phyloP scores from a whole-genome alignment of 2,113 vertebrate species.

The Phrynosoma platyrhinos region DNA sequence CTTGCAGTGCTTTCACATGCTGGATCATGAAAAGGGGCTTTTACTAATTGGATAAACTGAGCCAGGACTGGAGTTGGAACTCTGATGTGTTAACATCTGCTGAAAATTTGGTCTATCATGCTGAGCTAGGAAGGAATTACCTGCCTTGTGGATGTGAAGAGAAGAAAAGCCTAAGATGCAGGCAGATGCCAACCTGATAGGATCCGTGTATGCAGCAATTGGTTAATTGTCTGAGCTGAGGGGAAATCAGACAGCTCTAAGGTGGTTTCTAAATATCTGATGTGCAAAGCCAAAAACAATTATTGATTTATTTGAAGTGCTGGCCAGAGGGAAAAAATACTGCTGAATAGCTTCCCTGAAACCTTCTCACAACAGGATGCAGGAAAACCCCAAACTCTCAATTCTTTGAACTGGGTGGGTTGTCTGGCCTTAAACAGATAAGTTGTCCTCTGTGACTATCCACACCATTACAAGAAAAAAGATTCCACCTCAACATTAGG shows the following conservation, averaged over 20 bases:
- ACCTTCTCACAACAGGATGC: neutral
- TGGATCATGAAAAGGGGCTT: neutral
- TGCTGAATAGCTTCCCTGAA: neutral
- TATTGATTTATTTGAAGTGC: conserved; percentile 5
- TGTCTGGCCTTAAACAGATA: neutral
- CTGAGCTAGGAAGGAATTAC: neutral
- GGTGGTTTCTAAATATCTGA: neutral
- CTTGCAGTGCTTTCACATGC: neutral
- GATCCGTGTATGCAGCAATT: neutral
- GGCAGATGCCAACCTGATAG: neutral
- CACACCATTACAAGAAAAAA: neutral
- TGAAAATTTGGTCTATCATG: conserved; percentile 1
- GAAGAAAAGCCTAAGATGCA: neutral
- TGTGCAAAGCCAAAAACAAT: conserved; percentile 2
- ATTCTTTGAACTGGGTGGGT: neutral
- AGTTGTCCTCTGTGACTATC: neutral
- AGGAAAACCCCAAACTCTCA: neutral
- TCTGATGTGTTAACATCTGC: conserved; percentile 25
- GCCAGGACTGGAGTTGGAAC: neutral
- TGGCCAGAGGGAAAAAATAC: neutral
- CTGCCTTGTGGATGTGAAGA: neutral
- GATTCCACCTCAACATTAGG: too few relatives aligned
- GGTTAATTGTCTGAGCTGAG: neutral
- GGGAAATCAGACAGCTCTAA: neutral
- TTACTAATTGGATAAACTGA: conserved; percentile 5